These are phyloP conservation scores for Drosophila trapezifrons DNA, from an alignment of 1,140 invertebrate genomes.

Conservation along the genomic window DNA sequence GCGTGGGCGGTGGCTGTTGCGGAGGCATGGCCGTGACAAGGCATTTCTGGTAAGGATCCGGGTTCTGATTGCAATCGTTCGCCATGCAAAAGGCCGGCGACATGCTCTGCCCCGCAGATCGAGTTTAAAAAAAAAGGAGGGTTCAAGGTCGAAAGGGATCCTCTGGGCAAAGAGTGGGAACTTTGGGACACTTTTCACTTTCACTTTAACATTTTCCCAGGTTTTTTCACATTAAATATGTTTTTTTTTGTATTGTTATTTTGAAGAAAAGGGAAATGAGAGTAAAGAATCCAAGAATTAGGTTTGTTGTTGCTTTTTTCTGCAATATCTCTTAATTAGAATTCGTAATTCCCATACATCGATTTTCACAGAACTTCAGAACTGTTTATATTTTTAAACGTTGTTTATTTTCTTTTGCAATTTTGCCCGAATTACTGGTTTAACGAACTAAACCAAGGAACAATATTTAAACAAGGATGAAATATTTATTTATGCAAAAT, in stretches of 20 bases:
- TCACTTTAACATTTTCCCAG: background rate
- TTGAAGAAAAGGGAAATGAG: too few relatives aligned
- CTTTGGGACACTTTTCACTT: background rate
- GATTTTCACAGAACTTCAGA: constrained; percentile 8
- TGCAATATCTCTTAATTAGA: too few relatives aligned
- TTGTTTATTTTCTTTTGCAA: constrained; percentile 23
- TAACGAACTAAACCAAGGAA: background rate
- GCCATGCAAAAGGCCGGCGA: constrained; percentile 75
- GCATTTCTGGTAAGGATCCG: constrained; percentile 50
- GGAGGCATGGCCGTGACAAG: constrained; percentile 19
- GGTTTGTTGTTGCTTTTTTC: too few relatives aligned
- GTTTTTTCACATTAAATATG: background rate
- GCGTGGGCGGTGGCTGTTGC: background rate
- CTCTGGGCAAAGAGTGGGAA: background rate
- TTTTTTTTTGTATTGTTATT: too few relatives aligned
- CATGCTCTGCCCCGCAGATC: constrained; percentile 51
- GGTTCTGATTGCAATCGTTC: constrained; percentile 59
- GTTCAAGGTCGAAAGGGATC: constrained; percentile 3
- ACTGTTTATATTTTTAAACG: constrained; percentile 11
- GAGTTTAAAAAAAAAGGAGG: background rate
- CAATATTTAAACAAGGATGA: constrained; percentile 1
- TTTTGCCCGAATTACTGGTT: constrained; percentile 11
- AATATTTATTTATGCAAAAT: background rate
- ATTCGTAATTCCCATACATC: background rate
- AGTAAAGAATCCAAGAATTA: too few relatives aligned